Base-by-base conservation (phyloP, 2,888 invertebrate genomes). In the Taenaris catops region DNA sequence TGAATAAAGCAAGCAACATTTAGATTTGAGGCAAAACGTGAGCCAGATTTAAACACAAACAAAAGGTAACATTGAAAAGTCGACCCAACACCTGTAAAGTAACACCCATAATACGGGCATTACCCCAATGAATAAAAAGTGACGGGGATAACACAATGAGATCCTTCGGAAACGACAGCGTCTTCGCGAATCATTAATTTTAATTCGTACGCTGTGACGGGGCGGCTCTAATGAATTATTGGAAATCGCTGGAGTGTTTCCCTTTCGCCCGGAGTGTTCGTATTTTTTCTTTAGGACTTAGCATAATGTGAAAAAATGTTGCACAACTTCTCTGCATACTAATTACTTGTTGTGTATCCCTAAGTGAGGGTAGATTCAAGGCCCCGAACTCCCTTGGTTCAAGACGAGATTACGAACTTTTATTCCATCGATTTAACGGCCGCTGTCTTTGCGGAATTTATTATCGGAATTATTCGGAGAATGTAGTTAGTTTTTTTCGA, bases 221-320 rank as follows among this genome's bases (percentile, higher is more conserved):
- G 62, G 60, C 8, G 21, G 68, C 73, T 72, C 65, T 86, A 84
- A 86, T 86, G 84, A 84, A 83, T 84, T 83, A 86, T 84, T 79
- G 84, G 81, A 75, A 78, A 83, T 81, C 76, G 78, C 66, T 63
- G 63, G 64, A 74, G 70, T 64, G 58, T 71, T 66, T 58, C 55
- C 54, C 53, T 61, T 52, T 51, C 50, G 43, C 64, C 61, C 59
- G 51, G 58, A 63, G 60, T 71, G 71, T 67, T 73, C 59, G 64
- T 62, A 71, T 65, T 79, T 79, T 79, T 80, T 79, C 80, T 74
- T 72, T 55, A 60, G 64, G 78, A 74, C 78, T 83, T 80, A 76
- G 74, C 75, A 79, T 84, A 84, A 86, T 84, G 80, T 76, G 58
- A 83, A 86, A 86, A 84, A 86, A 84, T 83, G 81, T 76, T 68